A percentile compares a stretch with the other conserved stretches of the same genome.
These are phyloP conservation scores for Puntigrus tetrazona DNA, from an alignment of 2,113 vertebrate genomes.

Conservation along the genomic window DNA sequence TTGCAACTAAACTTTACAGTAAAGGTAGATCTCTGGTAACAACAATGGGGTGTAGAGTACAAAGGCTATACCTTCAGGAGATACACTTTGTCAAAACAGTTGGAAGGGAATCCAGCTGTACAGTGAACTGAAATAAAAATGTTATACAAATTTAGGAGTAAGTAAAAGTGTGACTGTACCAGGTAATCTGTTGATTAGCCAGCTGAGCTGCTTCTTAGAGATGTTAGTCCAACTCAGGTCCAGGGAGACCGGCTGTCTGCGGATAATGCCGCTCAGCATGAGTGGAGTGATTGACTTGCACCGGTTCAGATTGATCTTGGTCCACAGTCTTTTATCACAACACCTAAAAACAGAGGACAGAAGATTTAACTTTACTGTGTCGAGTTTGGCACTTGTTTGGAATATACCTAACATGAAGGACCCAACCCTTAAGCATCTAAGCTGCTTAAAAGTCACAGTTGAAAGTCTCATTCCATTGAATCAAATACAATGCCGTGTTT, in stretches of 20 bases:
- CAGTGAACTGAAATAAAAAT: neutral
- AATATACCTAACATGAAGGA: neutral
- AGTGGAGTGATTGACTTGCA: constrained; percentile 96
- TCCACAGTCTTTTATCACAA: constrained; percentile 97
- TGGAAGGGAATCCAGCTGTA: neutral
- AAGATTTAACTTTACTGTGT: neutral
- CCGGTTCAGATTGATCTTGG: constrained; percentile 89
- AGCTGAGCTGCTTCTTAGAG: constrained; percentile 97
- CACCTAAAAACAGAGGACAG: constrained; percentile 78
- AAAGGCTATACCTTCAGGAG: neutral
- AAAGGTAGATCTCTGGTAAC: neutral
- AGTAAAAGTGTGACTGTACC: constrained; percentile 68
- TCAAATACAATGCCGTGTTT: neutral
- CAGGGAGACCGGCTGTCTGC: constrained; percentile 88
- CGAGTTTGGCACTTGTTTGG: neutral
- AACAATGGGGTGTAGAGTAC: neutral
- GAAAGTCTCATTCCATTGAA: neutral
- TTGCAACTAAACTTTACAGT: neutral
- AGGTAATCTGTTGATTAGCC: constrained; percentile 95
- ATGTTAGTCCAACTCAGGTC: constrained; percentile 99
- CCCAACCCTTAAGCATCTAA: neutral
- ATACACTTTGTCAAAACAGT: neutral
- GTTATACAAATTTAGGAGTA: neutral
- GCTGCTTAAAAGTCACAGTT: neutral
- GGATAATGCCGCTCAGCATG: constrained; percentile 96